Percentiles rank a stretch among this genome's conserved stretches.
These are phyloP conservation scores for Cisticola juncidis DNA, from an alignment of 2,113 vertebrate genomes.

Conservation along the genomic window DNA sequence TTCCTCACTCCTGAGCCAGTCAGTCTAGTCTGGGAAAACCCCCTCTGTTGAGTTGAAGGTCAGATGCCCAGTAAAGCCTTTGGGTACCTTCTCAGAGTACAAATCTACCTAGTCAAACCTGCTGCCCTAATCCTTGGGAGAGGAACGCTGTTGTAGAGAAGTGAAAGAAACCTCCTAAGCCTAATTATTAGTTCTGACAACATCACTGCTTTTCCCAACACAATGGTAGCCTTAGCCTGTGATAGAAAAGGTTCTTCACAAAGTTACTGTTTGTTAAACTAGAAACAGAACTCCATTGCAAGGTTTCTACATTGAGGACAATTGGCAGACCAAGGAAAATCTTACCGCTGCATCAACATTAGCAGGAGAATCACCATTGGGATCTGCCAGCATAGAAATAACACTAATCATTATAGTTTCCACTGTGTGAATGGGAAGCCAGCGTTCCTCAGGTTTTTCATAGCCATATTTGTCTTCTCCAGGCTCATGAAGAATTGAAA, in stretches of 20 bases:
- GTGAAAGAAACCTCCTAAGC: neutral
- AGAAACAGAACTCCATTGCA: neutral
- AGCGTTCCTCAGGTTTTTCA: constrained; percentile 98
- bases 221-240: neutral
- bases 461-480: constrained; percentile 99
- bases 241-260: neutral
- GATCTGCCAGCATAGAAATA: constrained; percentile 99
- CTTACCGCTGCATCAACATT: constrained; percentile 99
- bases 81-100: neutral
- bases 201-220: neutral
- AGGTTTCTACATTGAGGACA: neutral
- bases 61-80: neutral
- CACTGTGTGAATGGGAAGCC: constrained; percentile 98
- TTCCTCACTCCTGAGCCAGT: neutral
- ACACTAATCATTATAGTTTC: constrained; percentile 99
- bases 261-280: neutral
- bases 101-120: neutral
- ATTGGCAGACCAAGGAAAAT: neutral
- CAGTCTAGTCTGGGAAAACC: neutral
- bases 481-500: constrained; percentile 99
- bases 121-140: neutral
- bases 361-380: constrained; percentile 97
- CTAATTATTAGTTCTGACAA: neutral
- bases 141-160: neutral
- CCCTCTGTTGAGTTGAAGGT: neutral